A percentile compares a stretch with the other conserved stretches of the same genome.
Conservation (phyloP, 1,140 invertebrate species). For the Littorina saxatilis region DNA sequence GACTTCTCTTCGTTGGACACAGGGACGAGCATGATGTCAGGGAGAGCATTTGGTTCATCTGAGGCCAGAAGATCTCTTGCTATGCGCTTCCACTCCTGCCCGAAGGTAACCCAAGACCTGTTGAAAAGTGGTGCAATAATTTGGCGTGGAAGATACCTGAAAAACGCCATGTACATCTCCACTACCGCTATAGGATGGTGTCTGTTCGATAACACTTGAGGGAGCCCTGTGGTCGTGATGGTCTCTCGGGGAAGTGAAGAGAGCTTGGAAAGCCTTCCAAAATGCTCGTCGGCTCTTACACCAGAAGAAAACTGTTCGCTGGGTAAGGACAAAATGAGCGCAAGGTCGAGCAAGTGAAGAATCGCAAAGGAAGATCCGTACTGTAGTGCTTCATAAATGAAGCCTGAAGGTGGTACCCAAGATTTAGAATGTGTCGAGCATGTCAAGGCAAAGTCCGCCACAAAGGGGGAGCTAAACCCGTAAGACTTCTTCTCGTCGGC, state of each 20-base stretch:
- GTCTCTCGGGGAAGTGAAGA: background rate
- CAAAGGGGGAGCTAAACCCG: background rate
- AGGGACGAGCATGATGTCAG: background rate
- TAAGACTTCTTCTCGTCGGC: background rate
- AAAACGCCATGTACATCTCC: background rate
- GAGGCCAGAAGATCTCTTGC: background rate
- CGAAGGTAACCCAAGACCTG: background rate
- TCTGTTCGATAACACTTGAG: background rate
- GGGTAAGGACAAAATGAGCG: background rate
- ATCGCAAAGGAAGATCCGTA: background rate
- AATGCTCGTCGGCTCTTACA: background rate
- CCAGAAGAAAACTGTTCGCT: background rate
- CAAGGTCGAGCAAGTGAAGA: background rate
- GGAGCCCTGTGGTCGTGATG: background rate
- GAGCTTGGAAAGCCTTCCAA: background rate
- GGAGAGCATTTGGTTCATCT: background rate
- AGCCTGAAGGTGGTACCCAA: background rate
- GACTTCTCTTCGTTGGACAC: background rate
- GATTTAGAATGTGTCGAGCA: background rate
- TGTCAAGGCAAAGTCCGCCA: conserved; percentile 21
- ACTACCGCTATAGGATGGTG: background rate
- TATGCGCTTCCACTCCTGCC: background rate
- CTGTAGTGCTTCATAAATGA: background rate
- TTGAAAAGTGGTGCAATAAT: background rate
- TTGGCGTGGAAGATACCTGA: too few species aligned